Evolutionary conservation across 2,797 vertebrate genomes (phyloP).

Genomic region (Eptatretus atami): DNA sequence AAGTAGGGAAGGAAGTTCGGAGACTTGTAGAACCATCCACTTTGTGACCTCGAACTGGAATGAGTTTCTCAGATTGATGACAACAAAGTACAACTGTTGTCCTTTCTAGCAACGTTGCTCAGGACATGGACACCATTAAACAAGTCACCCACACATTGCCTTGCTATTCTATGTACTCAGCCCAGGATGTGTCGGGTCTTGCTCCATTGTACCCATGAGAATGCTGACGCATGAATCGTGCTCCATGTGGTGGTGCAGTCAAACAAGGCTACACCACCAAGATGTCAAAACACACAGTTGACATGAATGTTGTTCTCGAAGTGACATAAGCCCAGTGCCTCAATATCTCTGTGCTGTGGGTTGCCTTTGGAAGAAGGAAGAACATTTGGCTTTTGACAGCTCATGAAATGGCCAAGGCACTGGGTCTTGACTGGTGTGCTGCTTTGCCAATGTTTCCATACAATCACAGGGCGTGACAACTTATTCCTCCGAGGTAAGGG

Average conservation of each 20-base stretch:
- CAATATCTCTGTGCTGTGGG: slow-evolving; percentile 6
- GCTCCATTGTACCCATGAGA: slow-evolving; percentile 7
- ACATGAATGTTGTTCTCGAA: background rate
- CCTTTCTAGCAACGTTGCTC: slow-evolving; percentile 1
- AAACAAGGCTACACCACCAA: slow-evolving; percentile 7
- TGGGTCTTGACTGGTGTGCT: background rate
- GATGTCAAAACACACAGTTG: slow-evolving; percentile 7
- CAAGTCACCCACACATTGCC: background rate
- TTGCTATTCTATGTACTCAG: slow-evolving; percentile 1
- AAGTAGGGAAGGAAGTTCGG: slow-evolving; percentile 7
- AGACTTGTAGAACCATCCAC: slow-evolving; percentile 6
- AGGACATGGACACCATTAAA: background rate
- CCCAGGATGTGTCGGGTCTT: slow-evolving; percentile 3
- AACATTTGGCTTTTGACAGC: background rate
- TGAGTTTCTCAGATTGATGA: slow-evolving; percentile 4
- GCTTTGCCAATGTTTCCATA: slow-evolving; percentile 8
- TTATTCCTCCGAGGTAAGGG: slow-evolving; percentile 7
- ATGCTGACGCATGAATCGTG: slow-evolving; percentile 4
- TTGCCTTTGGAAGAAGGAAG: slow-evolving; percentile 7
- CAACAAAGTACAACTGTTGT: slow-evolving; percentile 8
- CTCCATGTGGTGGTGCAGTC: slow-evolving; percentile 7
- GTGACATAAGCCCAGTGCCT: slow-evolving; percentile 1
- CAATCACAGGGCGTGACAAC: slow-evolving; percentile 8
- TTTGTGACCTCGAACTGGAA: slow-evolving; percentile 6
- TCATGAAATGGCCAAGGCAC: slow-evolving; percentile 2